Conservation (phyloP, 2,797 vertebrate species). For the Sebastes steindachneri region DNA sequence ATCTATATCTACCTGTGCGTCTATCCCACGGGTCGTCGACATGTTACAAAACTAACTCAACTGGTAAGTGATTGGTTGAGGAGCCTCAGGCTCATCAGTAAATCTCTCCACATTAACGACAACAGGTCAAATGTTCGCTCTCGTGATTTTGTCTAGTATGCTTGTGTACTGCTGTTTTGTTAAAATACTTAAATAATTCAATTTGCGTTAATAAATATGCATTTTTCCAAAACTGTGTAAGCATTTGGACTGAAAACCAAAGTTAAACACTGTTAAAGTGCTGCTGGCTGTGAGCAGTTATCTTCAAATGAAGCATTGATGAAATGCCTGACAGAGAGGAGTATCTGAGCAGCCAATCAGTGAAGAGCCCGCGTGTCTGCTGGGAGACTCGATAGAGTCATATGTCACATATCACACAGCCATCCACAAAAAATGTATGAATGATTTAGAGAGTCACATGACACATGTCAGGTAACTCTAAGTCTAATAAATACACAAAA, state of each 20-base stretch:
- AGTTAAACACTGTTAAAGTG: neutral
- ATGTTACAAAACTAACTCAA: conserved; percentile 20
- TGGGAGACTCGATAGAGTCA: neutral
- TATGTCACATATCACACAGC: too few relatives aligned
- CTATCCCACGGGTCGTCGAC: conserved; percentile 19
- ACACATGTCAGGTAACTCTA: neutral
- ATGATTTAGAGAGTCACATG: neutral
- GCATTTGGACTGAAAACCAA: neutral
- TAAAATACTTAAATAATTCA: neutral
- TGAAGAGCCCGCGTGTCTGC: neutral
- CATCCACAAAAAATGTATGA: neutral
- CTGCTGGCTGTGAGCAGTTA: neutral
- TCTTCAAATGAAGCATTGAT: neutral
- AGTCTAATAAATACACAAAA: too few relatives aligned
- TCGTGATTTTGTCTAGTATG: neutral
- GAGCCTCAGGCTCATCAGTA: conserved; percentile 1
- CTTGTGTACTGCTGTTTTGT: neutral
- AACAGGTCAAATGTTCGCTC: conserved; percentile 1
- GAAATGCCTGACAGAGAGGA: neutral
- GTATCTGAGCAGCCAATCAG: neutral
- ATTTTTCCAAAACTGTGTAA: neutral
- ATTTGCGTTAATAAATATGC: neutral
- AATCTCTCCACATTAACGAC: neutral
- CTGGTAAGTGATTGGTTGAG: neutral
- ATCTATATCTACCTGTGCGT: conserved; percentile 57